These are phyloP conservation scores for Lymantria monacha DNA, from an alignment of 2,888 invertebrate species.

Conservation along the genomic window DNA sequence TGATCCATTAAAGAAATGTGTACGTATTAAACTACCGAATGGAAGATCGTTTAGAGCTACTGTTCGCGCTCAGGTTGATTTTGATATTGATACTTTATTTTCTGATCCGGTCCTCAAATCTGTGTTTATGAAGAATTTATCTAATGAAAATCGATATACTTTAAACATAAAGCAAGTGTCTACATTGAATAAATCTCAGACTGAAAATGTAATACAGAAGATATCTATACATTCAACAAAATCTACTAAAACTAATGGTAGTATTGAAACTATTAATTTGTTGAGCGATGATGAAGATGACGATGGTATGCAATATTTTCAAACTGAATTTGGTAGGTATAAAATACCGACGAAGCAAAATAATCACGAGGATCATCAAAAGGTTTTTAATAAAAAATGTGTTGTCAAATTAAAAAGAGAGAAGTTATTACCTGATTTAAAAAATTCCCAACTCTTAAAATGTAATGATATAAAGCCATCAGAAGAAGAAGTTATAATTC, in stretches of 20 bases:
- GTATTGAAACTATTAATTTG: constrained; percentile 60
- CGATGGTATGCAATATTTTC: constrained; percentile 24
- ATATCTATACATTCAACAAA: constrained; percentile 24
- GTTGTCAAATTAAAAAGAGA: constrained; percentile 42
- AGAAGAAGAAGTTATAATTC: background rate
- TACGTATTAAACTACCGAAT: constrained; percentile 57
- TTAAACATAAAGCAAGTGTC: constrained; percentile 56
- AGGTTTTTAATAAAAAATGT: constrained; percentile 51
- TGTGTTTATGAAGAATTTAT: constrained; percentile 43
- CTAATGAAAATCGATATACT: constrained; percentile 44
- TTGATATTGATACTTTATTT: constrained; percentile 53
- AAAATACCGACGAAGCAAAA: constrained; percentile 38
- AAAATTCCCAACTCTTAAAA: background rate
- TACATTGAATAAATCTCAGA: constrained; percentile 18
- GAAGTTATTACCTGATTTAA: background rate
- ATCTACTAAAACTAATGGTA: background rate
- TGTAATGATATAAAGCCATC: background rate
- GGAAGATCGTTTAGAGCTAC: constrained; percentile 62
- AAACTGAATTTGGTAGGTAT: constrained; percentile 61
- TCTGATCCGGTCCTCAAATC: constrained; percentile 49
- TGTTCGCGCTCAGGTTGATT: constrained; percentile 48
- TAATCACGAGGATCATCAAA: constrained; percentile 49
- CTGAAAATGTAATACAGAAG: constrained; percentile 37
- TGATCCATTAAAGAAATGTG: constrained; percentile 43
- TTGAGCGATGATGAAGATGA: constrained; percentile 69